These are phyloP conservation scores for Oxyscelio sp. DNA, from an alignment of 2,888 invertebrate species.

Conservation along the genomic window DNA sequence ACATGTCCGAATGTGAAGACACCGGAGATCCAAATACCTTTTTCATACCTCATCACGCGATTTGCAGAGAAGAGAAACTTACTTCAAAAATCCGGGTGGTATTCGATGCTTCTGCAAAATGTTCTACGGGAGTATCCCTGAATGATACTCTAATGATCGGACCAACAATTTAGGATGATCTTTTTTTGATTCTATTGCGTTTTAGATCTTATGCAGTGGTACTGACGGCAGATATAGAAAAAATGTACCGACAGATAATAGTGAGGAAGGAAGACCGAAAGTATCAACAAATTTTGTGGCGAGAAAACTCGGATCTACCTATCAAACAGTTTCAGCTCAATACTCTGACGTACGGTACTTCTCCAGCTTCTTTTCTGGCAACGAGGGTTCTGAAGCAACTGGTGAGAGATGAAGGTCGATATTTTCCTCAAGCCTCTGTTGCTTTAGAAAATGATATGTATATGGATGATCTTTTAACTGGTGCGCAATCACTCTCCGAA, in stretches of 20 bases:
- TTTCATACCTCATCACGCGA: slow-evolving; percentile 3
- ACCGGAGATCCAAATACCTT: not conserved
- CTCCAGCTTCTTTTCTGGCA: no score
- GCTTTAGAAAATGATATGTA: no score
- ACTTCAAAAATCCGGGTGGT: slow-evolving; percentile 77
- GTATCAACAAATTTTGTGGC: slow-evolving; percentile 26
- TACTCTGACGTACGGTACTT: no score
- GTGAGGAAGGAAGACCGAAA: slow-evolving; percentile 6
- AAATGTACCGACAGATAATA: slow-evolving; percentile 12
- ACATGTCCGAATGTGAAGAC: not conserved
- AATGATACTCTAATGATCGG: slow-evolving; percentile 79
- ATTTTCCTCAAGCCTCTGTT: no score
- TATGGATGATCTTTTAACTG: no score
- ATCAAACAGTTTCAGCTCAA: no score
- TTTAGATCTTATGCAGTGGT: slow-evolving; percentile 75
- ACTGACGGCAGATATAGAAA: slow-evolving; percentile 79
- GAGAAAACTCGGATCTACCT: not conserved
- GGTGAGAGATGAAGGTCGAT: no score
- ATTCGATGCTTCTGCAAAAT: slow-evolving; percentile 80
- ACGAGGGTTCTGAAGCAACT: no score
- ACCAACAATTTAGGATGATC: slow-evolving; percentile 75
- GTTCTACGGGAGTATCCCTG: slow-evolving; percentile 74
- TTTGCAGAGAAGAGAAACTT: not conserved
- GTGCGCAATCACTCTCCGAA: no score
- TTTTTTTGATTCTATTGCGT: slow-evolving; percentile 74